phyloP scores from a whole-genome alignment of 1,140 invertebrate species.

The Pantala flavescens region DNA sequence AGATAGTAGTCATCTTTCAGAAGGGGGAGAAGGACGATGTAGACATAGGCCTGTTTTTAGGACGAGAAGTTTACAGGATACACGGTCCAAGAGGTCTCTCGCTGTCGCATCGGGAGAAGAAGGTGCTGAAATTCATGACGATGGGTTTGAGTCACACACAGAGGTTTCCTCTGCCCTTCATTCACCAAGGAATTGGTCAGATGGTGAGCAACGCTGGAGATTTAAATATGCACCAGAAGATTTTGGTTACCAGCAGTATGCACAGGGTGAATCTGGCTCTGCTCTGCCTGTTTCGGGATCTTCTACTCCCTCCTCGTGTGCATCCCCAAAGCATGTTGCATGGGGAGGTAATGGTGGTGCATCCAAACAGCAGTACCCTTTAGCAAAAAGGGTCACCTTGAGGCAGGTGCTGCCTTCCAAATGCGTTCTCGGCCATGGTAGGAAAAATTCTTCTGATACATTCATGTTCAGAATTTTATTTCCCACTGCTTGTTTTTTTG shows the following conservation, averaged over 20 bases:
- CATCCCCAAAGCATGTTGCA: conserved; percentile 44
- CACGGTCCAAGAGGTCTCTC: conserved; percentile 20
- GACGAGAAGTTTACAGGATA: conserved; percentile 40
- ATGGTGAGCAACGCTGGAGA: background rate
- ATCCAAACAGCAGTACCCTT: conserved; percentile 33
- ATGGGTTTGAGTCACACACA: background rate
- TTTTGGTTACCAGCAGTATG: conserved; percentile 1
- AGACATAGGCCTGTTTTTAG: conserved; percentile 32
- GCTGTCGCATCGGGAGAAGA: background rate
- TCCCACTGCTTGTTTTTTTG: conserved; percentile 10
- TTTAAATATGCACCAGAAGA: background rate
- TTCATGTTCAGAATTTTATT: no score
- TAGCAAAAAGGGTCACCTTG: conserved; percentile 34
- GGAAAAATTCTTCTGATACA: background rate
- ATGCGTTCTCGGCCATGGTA: conserved; percentile 36
- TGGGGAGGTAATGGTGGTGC: background rate
- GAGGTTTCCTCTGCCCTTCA: background rate
- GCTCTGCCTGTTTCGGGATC: conserved; percentile 38
- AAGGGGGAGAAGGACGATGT: background rate
- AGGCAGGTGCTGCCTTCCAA: conserved; percentile 40
- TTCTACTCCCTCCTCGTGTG: conserved; percentile 45
- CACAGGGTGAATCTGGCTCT: background rate
- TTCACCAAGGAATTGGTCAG: background rate
- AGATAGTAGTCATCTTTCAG: background rate
- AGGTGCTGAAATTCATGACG: background rate